A percentile compares a stretch with the other conserved stretches of the same genome.
phyloP scores from a whole-genome alignment of 2,113 vertebrate species.

The Arothron firmamentum region DNA sequence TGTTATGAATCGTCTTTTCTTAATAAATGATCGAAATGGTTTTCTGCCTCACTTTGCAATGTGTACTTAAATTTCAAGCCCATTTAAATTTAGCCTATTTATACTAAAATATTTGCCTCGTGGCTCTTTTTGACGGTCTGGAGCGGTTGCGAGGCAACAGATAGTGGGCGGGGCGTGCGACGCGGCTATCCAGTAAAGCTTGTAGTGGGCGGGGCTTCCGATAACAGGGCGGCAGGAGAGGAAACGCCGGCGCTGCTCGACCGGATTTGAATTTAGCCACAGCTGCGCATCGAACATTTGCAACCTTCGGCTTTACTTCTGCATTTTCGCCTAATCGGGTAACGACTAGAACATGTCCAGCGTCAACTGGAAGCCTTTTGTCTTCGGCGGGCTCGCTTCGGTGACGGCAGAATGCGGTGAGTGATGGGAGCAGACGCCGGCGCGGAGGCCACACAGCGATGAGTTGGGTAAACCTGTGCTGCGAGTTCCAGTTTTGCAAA shows the following conservation, averaged over 20 bases:
- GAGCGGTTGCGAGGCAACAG: slow-evolving; percentile 40
- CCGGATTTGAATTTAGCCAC: slow-evolving; percentile 2
- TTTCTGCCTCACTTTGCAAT: no score
- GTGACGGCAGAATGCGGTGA: slow-evolving; percentile 92
- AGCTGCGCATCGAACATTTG: not conserved
- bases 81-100: no score
- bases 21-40: no score
- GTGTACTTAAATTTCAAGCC: no score
- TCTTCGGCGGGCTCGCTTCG: slow-evolving; percentile 90
- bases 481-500: no score
- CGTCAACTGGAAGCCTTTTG: slow-evolving; percentile 86
- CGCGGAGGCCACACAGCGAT: slow-evolving; percentile 14
- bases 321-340: not conserved
- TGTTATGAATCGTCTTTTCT: no score
- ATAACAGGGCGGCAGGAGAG: not conserved
- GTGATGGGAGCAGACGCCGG: slow-evolving; percentile 29
- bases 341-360: slow-evolving; percentile 71
- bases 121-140: not conserved
- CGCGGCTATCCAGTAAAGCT: not conserved
- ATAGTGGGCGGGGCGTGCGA: slow-evolving; percentile 21
- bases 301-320: not conserved
- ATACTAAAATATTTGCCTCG: no score
- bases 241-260: not conserved
- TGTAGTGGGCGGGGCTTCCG: slow-evolving; percentile 11
- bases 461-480: no score